Conservation (phyloP, 2,888 invertebrate species). For the Panopea generosa region DNA sequence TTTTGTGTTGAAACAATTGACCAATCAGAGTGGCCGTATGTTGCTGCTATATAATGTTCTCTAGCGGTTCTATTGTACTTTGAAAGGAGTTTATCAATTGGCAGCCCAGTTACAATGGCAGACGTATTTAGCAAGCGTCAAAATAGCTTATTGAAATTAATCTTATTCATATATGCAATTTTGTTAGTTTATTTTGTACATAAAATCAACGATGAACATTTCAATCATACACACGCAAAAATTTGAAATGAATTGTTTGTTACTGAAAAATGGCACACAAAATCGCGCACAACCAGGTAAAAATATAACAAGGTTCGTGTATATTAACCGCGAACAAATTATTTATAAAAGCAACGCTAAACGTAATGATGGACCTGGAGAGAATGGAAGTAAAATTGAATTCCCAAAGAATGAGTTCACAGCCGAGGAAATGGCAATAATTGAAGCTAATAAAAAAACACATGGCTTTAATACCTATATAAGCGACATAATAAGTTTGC, state of each 20-base stretch:
- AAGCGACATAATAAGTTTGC: conserved; percentile 43
- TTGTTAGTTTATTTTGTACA: not conserved
- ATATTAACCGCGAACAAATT: not conserved
- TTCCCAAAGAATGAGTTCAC: not conserved
- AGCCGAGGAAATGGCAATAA: not conserved
- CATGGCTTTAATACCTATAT: conserved; percentile 50
- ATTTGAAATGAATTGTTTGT: not conserved
- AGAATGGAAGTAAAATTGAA: conserved; percentile 28
- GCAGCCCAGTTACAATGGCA: too few species aligned
- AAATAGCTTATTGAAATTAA: not conserved
- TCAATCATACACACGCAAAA: not conserved
- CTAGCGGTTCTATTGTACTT: too few species aligned
- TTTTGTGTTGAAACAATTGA: too few species aligned
- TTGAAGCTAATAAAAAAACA: conserved; percentile 19
- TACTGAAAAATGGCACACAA: too few species aligned
- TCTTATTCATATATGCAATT: not conserved
- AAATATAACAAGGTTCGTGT: conserved; percentile 14
- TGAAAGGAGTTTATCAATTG: too few species aligned
- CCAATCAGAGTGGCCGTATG: too few species aligned
- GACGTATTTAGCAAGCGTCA: too few species aligned
- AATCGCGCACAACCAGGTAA: not conserved
- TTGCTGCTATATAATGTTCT: too few species aligned
- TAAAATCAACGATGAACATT: not conserved
- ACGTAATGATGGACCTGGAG: conserved; percentile 34
- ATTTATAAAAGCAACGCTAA: not conserved